Conservation (phyloP, 2,113 vertebrate species). For the Megatriorchis doriae region DNA sequence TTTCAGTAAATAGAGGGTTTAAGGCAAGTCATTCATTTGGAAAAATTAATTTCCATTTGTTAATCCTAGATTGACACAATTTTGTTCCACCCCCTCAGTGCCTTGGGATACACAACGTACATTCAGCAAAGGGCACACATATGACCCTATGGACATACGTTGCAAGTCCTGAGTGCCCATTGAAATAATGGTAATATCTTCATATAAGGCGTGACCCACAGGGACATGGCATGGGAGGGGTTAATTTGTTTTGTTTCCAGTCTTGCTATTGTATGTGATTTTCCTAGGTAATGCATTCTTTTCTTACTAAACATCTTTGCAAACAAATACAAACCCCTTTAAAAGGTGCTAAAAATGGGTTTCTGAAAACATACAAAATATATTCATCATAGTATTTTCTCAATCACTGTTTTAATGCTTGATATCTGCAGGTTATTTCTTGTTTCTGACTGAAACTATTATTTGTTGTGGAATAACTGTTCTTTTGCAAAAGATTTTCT, state of each 20-base stretch:
- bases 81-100: constrained; percentile 57
- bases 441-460: constrained; percentile 85
- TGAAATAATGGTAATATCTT: constrained; percentile 65
- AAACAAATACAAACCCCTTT: constrained; percentile 72
- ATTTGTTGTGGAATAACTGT: constrained; percentile 77
- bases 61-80: constrained; percentile 50
- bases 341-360: constrained; percentile 75
- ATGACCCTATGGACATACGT: constrained; percentile 62
- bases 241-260: constrained; percentile 64
- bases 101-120: constrained; percentile 69
- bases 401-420: constrained; percentile 67
- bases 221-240: constrained; percentile 73
- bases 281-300: constrained; percentile 50
- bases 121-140: constrained; percentile 69
- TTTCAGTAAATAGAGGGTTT: constrained; percentile 88
- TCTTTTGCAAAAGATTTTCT: constrained; percentile 67
- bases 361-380: constrained; percentile 71
- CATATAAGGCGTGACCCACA: constrained; percentile 73
- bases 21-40: constrained; percentile 88
- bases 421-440: constrained; percentile 81
- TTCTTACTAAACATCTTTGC: constrained; percentile 65
- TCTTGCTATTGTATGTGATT: constrained; percentile 62
- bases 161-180: constrained; percentile 74
- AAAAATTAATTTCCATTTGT: constrained; percentile 60
- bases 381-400: constrained; percentile 3